Conservation (phyloP, 2,888 invertebrate species). For the Philopedon plagiatum region DNA sequence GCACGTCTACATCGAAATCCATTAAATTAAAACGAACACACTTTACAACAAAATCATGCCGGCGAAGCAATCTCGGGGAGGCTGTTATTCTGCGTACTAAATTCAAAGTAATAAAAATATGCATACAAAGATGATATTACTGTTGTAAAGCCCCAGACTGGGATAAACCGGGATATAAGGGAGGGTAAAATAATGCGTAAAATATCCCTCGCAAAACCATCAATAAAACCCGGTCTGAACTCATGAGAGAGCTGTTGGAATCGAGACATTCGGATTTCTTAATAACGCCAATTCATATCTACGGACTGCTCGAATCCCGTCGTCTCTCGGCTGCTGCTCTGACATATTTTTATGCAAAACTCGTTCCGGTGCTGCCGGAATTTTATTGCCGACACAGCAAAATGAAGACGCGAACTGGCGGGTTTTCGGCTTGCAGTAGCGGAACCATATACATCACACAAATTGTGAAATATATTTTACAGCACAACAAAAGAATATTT, state of each 20-base stretch:
- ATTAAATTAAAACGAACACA: not conserved
- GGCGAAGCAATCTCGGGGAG: not conserved
- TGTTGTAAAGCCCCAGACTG: slow-evolving; percentile 33
- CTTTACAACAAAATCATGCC: slow-evolving; percentile 1
- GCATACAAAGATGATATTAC: slow-evolving; percentile 47
- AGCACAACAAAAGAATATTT: no score
- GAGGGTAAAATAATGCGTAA: slow-evolving; percentile 47
- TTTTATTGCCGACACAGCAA: slow-evolving; percentile 66
- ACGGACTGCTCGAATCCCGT: slow-evolving; percentile 60
- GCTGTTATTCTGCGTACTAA: slow-evolving; percentile 31
- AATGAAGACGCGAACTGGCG: slow-evolving; percentile 65
- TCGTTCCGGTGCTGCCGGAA: slow-evolving; percentile 66
- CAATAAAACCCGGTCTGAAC: slow-evolving; percentile 48
- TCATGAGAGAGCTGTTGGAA: slow-evolving; percentile 52
- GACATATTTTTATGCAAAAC: slow-evolving; percentile 68
- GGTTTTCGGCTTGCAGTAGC: slow-evolving; percentile 60
- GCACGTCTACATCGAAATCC: not conserved
- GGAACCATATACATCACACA: slow-evolving; percentile 53
- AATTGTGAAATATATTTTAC: no score
- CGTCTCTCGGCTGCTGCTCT: slow-evolving; percentile 58
- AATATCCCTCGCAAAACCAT: slow-evolving; percentile 46
- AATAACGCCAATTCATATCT: slow-evolving; percentile 67
- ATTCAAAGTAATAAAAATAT: slow-evolving; percentile 46
- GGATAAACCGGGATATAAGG: slow-evolving; percentile 38
- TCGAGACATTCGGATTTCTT: slow-evolving; percentile 63